phyloP scores from a whole-genome alignment of 92 coral and sea anemone species.

The Epizoanthus scotinus region DNA sequence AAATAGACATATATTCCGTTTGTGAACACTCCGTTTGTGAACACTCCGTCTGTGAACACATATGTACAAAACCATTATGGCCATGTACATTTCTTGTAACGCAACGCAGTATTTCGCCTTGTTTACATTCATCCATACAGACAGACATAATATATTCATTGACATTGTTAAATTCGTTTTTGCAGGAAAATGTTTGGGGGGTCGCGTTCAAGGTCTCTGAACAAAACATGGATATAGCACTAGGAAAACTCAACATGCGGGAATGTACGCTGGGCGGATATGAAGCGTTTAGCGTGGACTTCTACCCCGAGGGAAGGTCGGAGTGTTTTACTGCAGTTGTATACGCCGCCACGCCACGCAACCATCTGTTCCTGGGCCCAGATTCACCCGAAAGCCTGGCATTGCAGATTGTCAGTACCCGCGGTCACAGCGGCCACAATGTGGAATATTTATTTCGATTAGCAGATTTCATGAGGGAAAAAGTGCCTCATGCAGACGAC shows the following conservation, averaged over 20 bases:
- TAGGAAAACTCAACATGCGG: constrained; percentile 71
- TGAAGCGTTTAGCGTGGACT: constrained; percentile 59
- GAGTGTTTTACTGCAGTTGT: constrained; percentile 59
- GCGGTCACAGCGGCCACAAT: constrained; percentile 82
- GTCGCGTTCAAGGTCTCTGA: constrained; percentile 73
- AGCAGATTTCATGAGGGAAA: constrained; percentile 81
- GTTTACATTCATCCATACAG: no score
- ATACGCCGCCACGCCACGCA: constrained; percentile 75
- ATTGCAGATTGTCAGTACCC: constrained; percentile 67
- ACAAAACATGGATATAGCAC: constrained; percentile 53
- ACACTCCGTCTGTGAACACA: no score
- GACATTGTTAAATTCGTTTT: not conserved
- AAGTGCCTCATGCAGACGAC: constrained; percentile 68
- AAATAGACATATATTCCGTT: no score
- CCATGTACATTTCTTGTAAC: no score
- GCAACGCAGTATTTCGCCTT: no score
- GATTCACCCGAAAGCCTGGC: constrained; percentile 74
- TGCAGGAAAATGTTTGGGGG: constrained; percentile 89
- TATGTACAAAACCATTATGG: no score
- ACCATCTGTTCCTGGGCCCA: constrained; percentile 75
- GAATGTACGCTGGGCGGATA: constrained; percentile 83
- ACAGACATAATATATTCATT: not conserved
- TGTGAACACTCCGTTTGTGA: no score
- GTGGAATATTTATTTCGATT: constrained; percentile 83
- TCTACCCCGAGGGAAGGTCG: constrained; percentile 51